Conservation (phyloP, 2,113 vertebrate genomes). For the Gobius niger region DNA sequence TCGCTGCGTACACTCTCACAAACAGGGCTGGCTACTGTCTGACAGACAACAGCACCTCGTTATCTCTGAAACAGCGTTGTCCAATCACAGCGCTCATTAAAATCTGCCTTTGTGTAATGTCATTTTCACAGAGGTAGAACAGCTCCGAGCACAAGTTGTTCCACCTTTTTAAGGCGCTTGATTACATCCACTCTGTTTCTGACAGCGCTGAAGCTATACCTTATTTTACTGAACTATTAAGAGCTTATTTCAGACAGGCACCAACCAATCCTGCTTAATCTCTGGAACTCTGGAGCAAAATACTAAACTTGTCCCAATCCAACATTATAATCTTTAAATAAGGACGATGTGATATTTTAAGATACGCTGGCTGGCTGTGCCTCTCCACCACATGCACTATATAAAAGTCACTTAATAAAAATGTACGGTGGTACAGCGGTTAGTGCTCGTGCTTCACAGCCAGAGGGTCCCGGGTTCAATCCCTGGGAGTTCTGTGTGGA, state of each 20-base stretch:
- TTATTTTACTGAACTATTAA: constrained; percentile 9
- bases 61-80: constrained; percentile 40
- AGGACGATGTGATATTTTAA: no score
- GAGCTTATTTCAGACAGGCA: background rate
- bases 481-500: no score
- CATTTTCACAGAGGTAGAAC: constrained; percentile 39
- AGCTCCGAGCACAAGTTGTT: constrained; percentile 39
- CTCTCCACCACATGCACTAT: no score
- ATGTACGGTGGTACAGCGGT: no score
- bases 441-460: no score
- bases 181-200: constrained; percentile 26
- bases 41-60: constrained; percentile 44
- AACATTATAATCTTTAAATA: no score
- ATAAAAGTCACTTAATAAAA: no score
- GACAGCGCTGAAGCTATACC: constrained; percentile 10
- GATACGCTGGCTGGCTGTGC: no score
- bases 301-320: no score
- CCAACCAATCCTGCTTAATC: background rate
- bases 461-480: no score
- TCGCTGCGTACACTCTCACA: background rate
- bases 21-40: constrained; percentile 25
- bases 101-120: constrained; percentile 43
- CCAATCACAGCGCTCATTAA: constrained; percentile 62
- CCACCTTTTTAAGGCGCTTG: constrained; percentile 23
- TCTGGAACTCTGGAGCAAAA: no score